These are phyloP conservation scores for Enteromius trimaculatus DNA, from an alignment of 2,797 vertebrate genomes.

Conservation along the genomic window DNA sequence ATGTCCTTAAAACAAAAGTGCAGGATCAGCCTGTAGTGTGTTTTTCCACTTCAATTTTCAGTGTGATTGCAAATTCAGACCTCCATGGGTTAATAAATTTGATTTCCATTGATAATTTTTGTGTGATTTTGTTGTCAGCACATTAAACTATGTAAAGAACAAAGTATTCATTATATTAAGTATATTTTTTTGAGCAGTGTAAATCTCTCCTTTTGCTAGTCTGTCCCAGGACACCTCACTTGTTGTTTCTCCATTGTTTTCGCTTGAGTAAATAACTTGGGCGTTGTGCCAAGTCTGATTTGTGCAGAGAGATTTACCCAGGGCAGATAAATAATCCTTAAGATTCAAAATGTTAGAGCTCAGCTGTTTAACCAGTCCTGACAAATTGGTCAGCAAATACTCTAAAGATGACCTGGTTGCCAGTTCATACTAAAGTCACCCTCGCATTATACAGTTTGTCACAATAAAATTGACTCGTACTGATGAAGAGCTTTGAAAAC, in stretches of 20 bases:
- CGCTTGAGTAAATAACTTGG: conserved; percentile 19
- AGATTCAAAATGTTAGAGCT: background rate
- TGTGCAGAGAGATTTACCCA: conserved; percentile 2
- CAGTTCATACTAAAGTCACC: background rate
- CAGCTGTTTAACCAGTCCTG: background rate
- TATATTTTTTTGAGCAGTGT: too few relatives aligned
- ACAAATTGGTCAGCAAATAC: conserved; percentile 12
- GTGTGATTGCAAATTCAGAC: too few relatives aligned
- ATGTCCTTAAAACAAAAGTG: too few relatives aligned
- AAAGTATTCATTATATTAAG: too few relatives aligned
- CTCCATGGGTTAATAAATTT: too few relatives aligned
- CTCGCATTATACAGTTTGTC: background rate
- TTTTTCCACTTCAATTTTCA: too few relatives aligned
- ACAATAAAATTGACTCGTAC: background rate
- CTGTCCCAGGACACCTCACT: conserved; percentile 4
- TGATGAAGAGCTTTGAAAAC: background rate
- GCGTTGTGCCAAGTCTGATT: background rate
- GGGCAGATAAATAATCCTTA: conserved; percentile 27
- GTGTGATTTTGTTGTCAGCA: too few relatives aligned
- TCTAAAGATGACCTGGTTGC: background rate
- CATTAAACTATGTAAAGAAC: too few relatives aligned
- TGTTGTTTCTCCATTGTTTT: conserved; percentile 28
- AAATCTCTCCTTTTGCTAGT: background rate
- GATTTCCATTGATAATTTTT: too few relatives aligned
- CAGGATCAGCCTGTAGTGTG: too few relatives aligned